Conservation (phyloP, 30 jellyfish, hydroid and myxozoan genomes). For the Cassiopea xamachana region DNA sequence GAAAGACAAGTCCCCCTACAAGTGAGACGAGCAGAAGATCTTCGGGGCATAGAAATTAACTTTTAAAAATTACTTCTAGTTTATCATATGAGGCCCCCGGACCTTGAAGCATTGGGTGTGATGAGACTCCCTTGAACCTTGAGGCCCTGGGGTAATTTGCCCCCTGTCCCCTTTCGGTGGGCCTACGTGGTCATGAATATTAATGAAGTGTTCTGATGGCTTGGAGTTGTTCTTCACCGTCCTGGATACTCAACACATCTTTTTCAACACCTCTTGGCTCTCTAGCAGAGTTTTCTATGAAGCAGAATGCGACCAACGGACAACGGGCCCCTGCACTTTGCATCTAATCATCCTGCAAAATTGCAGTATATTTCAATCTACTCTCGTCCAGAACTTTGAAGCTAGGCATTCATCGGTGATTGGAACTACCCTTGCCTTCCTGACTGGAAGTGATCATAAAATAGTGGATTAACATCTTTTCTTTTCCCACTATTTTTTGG, state of each 20-base stretch:
- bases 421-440: slow-evolving; percentile 23
- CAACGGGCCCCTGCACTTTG: neutral
- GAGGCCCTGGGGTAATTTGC: too few relatives aligned
- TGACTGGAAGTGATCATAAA: slow-evolving; percentile 21
- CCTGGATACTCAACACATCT: neutral
- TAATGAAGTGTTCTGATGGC: too few relatives aligned
- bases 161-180: too few relatives aligned
- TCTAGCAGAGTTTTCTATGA: neutral
- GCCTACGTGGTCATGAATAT: too few relatives aligned
- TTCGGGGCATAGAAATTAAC: too few relatives aligned
- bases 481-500: slow-evolving; percentile 12
- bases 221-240: too few relatives aligned
- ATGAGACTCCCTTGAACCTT: too few relatives aligned
- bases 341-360: neutral
- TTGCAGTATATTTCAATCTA: neutral
- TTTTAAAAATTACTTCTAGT: too few relatives aligned
- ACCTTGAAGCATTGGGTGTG: too few relatives aligned
- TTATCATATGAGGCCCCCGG: too few relatives aligned
- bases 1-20: too few relatives aligned
- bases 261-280: neutral
- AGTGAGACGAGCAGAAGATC: too few relatives aligned
- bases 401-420: neutral
- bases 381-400: neutral
- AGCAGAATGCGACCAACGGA: neutral
- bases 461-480: slow-evolving; percentile 11